Evolutionary conservation across 1,140 invertebrate species (phyloP).

Genomic region (Nephotettix cincticeps): DNA sequence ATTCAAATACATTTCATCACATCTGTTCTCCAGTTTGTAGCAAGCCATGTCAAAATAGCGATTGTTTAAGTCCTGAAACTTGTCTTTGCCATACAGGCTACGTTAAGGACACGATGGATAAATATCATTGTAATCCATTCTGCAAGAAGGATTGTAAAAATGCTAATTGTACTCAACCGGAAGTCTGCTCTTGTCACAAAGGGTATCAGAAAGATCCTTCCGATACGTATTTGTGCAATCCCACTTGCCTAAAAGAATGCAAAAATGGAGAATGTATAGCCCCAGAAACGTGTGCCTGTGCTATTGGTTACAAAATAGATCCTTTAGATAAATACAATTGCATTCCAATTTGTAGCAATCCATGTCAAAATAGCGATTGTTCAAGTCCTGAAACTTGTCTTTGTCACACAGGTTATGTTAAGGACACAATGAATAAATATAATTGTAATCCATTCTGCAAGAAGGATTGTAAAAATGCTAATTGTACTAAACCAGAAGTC

Average conservation of each 20-base stretch:
- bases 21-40: background rate
- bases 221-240: background rate
- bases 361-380: background rate
- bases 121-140: background rate
- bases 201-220: background rate
- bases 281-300: background rate
- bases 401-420: background rate
- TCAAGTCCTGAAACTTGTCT: background rate
- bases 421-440: background rate
- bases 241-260: background rate
- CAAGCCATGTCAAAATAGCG: background rate
- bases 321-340: background rate
- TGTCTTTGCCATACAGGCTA: background rate
- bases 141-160: background rate
- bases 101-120: background rate
- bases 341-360: background rate
- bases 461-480: background rate
- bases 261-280: background rate
- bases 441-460: background rate
- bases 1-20: background rate
- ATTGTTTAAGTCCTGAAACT: background rate
- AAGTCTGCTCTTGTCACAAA: background rate
- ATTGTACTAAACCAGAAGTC: background rate
- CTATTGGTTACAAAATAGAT: background rate
- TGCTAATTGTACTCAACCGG: background rate